Percentiles rank a stretch among this genome's conserved stretches.
These are phyloP conservation scores for Cebidichthys violaceus DNA, from an alignment of 2,113 vertebrate species.

Conservation along the genomic window DNA sequence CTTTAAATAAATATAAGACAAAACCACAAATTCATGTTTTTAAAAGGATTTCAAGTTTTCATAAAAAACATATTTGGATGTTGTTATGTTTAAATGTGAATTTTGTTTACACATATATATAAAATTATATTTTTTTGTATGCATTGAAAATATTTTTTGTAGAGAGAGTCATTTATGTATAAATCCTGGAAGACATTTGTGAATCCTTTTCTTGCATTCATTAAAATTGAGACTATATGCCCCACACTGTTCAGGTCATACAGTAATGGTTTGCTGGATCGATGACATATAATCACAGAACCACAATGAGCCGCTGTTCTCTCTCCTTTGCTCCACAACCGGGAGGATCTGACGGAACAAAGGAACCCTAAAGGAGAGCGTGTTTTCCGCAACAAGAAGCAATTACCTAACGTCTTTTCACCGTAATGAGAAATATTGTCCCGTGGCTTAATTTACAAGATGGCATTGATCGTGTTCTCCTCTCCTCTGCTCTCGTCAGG, in stretches of 20 bases:
- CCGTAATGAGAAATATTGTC: constrained; percentile 28
- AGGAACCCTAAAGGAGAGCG: constrained; percentile 11
- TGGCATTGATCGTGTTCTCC: constrained; percentile 5
- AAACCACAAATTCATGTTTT: not conserved
- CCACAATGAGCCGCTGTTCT: constrained; percentile 24
- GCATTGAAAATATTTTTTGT: no score
- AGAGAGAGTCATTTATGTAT: no score
- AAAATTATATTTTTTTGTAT: not conserved
- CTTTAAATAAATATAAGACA: no score
- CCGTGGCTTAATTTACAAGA: constrained; percentile 33
- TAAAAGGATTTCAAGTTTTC: no score
- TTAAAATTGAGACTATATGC: not conserved
- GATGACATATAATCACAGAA: constrained; percentile 59
- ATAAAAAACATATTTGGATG: no score
- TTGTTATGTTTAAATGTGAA: not conserved
- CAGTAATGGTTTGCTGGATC: constrained; percentile 62
- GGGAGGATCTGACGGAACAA: constrained; percentile 35
- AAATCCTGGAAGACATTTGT: not conserved
- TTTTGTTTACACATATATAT: not conserved
- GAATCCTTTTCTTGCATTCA: not conserved
- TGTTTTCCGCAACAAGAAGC: constrained; percentile 24
- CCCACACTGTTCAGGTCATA: constrained; percentile 33
- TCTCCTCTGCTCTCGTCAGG: constrained; percentile 72
- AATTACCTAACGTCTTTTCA: constrained; percentile 43
- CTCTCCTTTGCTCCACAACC: constrained; percentile 19